phyloP scores from a whole-genome alignment of 2,888 invertebrate genomes.

The Tinea pellionella region DNA sequence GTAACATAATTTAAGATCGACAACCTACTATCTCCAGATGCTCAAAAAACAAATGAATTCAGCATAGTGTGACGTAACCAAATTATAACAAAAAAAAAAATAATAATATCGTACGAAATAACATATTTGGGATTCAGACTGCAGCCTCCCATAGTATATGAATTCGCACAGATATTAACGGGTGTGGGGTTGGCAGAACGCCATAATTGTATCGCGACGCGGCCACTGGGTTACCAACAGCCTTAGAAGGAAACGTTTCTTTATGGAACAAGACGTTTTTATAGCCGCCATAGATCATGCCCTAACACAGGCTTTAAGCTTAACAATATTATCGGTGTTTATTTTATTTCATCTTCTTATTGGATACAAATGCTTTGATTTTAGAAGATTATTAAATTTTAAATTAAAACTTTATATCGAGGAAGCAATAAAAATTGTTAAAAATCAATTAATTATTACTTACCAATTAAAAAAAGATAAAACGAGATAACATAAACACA shows the following conservation, averaged over 20 bases:
- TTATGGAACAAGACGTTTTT: conserved; percentile 46
- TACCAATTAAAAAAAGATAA: too few relatives aligned
- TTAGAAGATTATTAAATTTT: too few relatives aligned
- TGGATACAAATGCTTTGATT: conserved; percentile 13
- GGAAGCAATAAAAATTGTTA: too few relatives aligned
- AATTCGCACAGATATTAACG: conserved; percentile 32
- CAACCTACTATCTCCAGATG: too few relatives aligned
- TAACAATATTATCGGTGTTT: conserved; percentile 15
- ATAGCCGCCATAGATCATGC: conserved; percentile 34
- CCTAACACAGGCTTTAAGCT: conserved; percentile 24
- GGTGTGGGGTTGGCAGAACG: conserved; percentile 41
- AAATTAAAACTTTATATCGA: too few relatives aligned
- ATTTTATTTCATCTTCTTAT: conserved; percentile 16
- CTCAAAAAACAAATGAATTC: too few relatives aligned
- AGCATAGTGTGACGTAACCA: too few relatives aligned
- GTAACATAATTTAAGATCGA: too few relatives aligned
- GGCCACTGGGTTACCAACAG: conserved; percentile 34
- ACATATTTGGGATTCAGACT: background rate
- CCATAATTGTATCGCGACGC: conserved; percentile 42
- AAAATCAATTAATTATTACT: too few relatives aligned
- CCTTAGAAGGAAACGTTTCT: conserved; percentile 40
- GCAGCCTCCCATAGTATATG: background rate
- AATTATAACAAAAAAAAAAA: too few relatives aligned
- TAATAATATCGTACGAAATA: too few relatives aligned
- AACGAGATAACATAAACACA: too few relatives aligned